Evolutionary conservation across 2,113 vertebrate genomes (phyloP).

Genomic region (Corynorhinus townsendii): DNA sequence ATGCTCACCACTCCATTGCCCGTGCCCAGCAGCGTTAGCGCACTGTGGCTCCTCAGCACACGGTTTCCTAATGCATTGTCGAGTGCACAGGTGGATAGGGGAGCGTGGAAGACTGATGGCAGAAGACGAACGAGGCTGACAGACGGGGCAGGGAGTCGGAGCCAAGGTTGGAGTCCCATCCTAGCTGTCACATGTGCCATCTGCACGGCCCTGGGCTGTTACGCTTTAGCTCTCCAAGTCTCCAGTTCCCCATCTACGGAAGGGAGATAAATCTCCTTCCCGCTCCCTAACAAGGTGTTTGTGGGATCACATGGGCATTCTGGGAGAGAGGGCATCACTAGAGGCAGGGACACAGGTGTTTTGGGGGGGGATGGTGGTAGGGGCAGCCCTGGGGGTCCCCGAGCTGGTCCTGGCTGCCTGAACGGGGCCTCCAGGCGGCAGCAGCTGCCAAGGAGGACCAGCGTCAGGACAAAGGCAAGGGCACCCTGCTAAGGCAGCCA

Average conservation of each 20-base stretch:
- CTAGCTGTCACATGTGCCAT: neutral
- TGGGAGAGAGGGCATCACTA: neutral
- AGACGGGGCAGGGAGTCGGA: neutral
- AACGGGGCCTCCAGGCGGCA: accelerated
- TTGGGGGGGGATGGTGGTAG: too few relatives aligned
- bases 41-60: accelerated
- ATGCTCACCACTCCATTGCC: accelerated
- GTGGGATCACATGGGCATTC: neutral
- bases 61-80: accelerated
- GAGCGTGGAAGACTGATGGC: neutral
- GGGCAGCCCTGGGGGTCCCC: neutral
- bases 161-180: neutral
- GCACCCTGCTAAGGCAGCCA: neutral
- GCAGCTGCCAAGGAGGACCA: neutral
- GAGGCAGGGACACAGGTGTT: neutral
- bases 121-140: neutral
- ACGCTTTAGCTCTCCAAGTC: neutral
- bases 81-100: neutral
- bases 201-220: neutral
- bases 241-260: neutral
- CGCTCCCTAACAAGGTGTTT: neutral
- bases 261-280: neutral
- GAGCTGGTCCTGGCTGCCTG: neutral
- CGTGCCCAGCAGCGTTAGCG: accelerated
- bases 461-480: neutral